phyloP scores from a whole-genome alignment of 1,140 invertebrate genomes.

The Philopotamus ludificatus region DNA sequence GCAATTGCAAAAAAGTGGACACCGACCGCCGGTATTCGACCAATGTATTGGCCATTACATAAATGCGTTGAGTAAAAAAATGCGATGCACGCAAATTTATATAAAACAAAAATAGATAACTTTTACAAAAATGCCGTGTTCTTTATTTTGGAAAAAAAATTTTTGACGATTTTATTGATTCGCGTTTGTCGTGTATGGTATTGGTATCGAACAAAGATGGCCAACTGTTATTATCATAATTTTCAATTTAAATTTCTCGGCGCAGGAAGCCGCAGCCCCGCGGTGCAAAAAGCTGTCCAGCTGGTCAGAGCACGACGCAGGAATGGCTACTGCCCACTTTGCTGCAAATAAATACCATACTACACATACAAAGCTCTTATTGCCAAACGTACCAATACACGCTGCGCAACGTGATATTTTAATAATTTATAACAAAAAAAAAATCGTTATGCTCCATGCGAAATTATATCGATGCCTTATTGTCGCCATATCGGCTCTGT shows the following conservation, averaged over 20 bases:
- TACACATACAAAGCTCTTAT: background rate
- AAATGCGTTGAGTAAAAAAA: background rate
- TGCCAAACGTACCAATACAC: no score
- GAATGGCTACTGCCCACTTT: slow-evolving; percentile 18
- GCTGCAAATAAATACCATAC: background rate
- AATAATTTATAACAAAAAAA: no score
- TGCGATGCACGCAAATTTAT: background rate
- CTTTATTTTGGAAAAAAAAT: no score
- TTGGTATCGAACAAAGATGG: slow-evolving; percentile 19
- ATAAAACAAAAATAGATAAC: no score
- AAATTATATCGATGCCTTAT: no score
- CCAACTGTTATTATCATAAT: slow-evolving; percentile 29
- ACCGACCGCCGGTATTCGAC: slow-evolving; percentile 13
- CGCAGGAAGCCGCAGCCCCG: slow-evolving; percentile 18
- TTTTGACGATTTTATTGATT: no score
- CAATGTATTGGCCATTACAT: slow-evolving; percentile 20
- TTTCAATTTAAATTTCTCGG: slow-evolving; percentile 35
- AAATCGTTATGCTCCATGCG: no score
- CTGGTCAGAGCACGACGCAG: slow-evolving; percentile 14
- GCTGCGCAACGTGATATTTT: no score
- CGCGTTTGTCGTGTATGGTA: no score
- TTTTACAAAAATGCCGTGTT: no score
- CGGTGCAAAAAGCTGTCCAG: slow-evolving; percentile 13
- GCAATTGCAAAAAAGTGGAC: slow-evolving; percentile 16
- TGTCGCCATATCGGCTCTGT: background rate